phyloP scores from a whole-genome alignment of 2,113 vertebrate genomes.

The Sus scrofa region T2T-Sscrofa CM000827.6:55563501-55564000 shows the following conservation, averaged over 20 bases:
- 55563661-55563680: background rate
- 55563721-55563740: constrained; percentile 53
- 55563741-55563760: constrained; percentile 62
- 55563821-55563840: constrained; percentile 63
- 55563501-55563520: constrained; percentile 9
- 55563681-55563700: constrained; percentile 50
- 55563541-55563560: background rate
- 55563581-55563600: background rate
- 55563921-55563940: constrained; percentile 75
- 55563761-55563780: constrained; percentile 65
- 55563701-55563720: constrained; percentile 50
- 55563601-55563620: constrained; percentile 29
- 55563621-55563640: constrained; percentile 25
- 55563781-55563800: constrained; percentile 69
- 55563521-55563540: constrained; percentile 6
- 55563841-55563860: constrained; percentile 69
- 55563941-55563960: constrained; percentile 59
- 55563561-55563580: background rate
- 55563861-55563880: constrained; percentile 52
- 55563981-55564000: constrained; percentile 61
- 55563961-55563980: constrained; percentile 57
- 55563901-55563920: constrained; percentile 77
- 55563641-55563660: constrained; percentile 47
- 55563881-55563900: constrained; percentile 74
- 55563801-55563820: constrained; percentile 63